Base-by-base conservation (phyloP, 2,113 vertebrate genomes). In the Nerophis lumbriciformis region DNA sequence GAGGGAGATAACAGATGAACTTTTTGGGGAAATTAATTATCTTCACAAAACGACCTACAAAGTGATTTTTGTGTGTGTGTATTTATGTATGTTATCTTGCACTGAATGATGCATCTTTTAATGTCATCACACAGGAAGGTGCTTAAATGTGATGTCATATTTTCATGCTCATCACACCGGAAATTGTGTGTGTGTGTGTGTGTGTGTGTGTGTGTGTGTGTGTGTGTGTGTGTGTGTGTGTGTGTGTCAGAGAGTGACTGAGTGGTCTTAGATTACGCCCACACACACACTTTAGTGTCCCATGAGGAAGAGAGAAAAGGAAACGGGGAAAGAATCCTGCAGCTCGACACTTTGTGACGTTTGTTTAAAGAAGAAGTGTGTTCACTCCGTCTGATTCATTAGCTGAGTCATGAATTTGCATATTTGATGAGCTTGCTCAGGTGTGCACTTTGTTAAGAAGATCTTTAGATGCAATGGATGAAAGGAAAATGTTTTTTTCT, bases 241-340 rank as follows among this genome's bases (percentile, higher is more conserved):
- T 55, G 54, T 56, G 49, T 42, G 37, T 44, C 55, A 48, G 16
- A 52, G 57, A 50, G 21, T 47, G 50, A 61, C 63, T 1, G 63
- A 76, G 72, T 69, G 65, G 15, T 37, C 65, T 84, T 78, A 76
- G 55, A 76, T 79, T 79, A 73, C 80, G 75, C 71, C 76, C 57
- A 68, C 39, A 55, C 52, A 55, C 52, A 37, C 53, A 37, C 14
- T 65, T 73, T 47, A 66, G 21, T 35, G 63, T 80, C 72, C 63
- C 57, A 11, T 8, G 69, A 67, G 68, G 75, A 52, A 37, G 15
- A 38, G 14, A 66, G 16, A 53, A 42, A 45, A 13, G 12, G 15
- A 8, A 12, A 53, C 15, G 48, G 45, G 63, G n/a, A 21, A 47
- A 38, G 62, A 53, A 63, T 62, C 47, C 15, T 57, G 53, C 36